A percentile compares a stretch with the other conserved stretches of the same genome.
These are phyloP conservation scores for Pseudocheirus occidentalis DNA, from an alignment of 2,797 vertebrate species.

Conservation along the genomic window DNA sequence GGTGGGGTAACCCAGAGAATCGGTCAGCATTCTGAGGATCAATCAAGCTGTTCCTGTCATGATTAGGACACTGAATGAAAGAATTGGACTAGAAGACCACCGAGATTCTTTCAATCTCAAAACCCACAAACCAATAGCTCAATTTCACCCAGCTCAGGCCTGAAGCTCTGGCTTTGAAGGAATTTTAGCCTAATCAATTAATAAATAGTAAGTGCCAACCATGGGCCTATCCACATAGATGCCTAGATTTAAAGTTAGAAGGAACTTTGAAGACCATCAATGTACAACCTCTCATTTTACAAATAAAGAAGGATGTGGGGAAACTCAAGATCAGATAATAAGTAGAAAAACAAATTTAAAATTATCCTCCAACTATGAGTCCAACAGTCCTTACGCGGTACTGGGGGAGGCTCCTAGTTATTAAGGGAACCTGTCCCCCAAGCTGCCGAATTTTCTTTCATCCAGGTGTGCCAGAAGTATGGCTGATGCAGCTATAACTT, in stretches of 20 bases:
- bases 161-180: background rate
- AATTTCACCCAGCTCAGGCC: background rate
- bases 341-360: background rate
- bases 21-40: background rate
- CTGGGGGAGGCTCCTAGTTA: background rate
- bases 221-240: background rate
- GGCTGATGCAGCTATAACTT: background rate
- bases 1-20: background rate
- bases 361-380: background rate
- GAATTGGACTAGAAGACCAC: background rate
- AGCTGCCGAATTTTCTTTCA: background rate
- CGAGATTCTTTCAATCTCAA: background rate
- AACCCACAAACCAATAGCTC: background rate
- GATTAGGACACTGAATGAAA: background rate
- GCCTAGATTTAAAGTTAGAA: background rate
- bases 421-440: background rate
- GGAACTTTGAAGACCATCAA: background rate
- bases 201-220: background rate
- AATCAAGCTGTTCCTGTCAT: background rate
- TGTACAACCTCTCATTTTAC: background rate
- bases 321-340: background rate
- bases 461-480: background rate
- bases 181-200: background rate
- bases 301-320: background rate
- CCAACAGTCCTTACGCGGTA: background rate